Percentiles rank a stretch among this genome's conserved stretches.
Evolutionary conservation across 2,888 invertebrate genomes (phyloP).

Genomic region (Lamellibrachia satsuma): DNA sequence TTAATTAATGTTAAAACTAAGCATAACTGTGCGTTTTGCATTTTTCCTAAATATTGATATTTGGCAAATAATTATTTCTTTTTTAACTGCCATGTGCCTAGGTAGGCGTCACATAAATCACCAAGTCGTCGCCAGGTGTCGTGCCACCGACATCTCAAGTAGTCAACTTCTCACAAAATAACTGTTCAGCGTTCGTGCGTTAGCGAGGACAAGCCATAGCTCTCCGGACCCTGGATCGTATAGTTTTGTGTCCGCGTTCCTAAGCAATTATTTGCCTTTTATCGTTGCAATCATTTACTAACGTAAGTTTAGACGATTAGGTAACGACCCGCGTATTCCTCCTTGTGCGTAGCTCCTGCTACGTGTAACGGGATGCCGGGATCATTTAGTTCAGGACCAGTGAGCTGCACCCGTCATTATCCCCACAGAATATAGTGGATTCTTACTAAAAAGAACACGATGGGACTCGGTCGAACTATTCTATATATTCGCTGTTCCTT

Average conservation of each 20-base stretch:
- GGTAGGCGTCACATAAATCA: background rate
- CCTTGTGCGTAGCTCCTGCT: background rate
- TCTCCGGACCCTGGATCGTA: background rate
- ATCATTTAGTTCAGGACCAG: background rate
- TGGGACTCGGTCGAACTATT: too few relatives aligned
- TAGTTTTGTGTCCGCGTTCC: background rate
- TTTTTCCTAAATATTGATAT: background rate
- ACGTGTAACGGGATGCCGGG: background rate
- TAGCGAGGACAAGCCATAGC: background rate
- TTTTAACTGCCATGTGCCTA: background rate
- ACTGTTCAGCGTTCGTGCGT: background rate
- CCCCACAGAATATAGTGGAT: too few relatives aligned
- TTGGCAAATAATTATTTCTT: background rate
- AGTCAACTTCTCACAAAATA: background rate
- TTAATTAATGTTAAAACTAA: background rate
- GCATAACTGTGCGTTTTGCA: background rate
- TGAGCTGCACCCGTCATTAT: background rate
- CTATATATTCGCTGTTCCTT: too few relatives aligned
- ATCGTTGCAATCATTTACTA: background rate
- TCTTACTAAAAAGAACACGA: too few relatives aligned
- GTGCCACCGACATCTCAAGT: background rate
- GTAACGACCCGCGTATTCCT: background rate
- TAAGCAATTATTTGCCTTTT: background rate
- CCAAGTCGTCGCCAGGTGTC: background rate
- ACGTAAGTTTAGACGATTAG: background rate